Conservation (phyloP, 2,888 invertebrate genomes). For the Lepetodrilus schrolli region DNA sequence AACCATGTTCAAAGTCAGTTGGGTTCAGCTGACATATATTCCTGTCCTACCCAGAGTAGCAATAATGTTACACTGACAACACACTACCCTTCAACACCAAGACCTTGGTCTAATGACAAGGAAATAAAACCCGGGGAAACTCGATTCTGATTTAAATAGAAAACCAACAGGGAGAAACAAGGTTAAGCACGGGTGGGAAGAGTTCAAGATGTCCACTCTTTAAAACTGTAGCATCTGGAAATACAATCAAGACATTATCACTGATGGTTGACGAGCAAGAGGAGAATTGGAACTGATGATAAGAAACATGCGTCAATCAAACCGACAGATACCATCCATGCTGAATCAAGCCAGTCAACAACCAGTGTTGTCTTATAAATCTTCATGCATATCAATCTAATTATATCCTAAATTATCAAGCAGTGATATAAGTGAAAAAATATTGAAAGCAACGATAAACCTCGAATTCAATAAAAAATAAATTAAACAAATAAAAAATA, state of each 20-base stretch:
- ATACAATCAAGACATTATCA: neutral
- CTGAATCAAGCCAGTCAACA: neutral
- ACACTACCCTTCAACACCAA: too few species aligned
- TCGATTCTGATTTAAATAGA: neutral
- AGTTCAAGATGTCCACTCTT: neutral
- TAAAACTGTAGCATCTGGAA: neutral
- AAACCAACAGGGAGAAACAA: neutral
- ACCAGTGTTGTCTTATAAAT: too few species aligned
- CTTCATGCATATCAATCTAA: constrained; percentile 12
- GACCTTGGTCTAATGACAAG: too few species aligned
- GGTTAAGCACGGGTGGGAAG: neutral
- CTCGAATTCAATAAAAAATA: too few species aligned
- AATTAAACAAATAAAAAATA: too few species aligned
- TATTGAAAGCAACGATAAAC: too few species aligned
- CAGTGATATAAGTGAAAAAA: too few species aligned
- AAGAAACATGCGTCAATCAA: constrained; percentile 8
- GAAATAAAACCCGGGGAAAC: too few species aligned
- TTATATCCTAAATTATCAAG: neutral
- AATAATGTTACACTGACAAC: too few species aligned
- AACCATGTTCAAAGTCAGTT: too few species aligned
- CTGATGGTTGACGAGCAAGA: neutral
- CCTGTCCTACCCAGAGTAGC: too few species aligned
- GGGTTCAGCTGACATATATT: too few species aligned
- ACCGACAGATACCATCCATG: neutral
- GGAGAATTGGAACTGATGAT: neutral